Percentiles rank a stretch among this genome's conserved stretches.
phyloP scores from a whole-genome alignment of 2,888 invertebrate species.

The Crocallis elinguaria region DNA sequence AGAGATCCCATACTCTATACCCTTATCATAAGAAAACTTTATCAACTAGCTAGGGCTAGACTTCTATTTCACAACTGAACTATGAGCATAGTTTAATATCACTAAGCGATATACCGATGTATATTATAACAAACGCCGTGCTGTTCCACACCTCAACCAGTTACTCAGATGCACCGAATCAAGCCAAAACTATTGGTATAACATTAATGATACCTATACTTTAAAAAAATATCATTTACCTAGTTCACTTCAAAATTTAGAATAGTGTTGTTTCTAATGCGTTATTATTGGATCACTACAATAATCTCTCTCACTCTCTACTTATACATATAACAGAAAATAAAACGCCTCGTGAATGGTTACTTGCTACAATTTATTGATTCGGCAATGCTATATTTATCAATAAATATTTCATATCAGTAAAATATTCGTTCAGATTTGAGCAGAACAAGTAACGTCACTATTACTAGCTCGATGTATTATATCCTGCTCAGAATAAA shows the following conservation, averaged over 20 bases:
- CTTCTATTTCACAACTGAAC: conserved; percentile 78
- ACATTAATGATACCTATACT: conserved; percentile 60
- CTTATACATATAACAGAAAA: conserved; percentile 61
- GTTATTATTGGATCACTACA: conserved; percentile 56
- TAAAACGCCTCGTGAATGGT: conserved; percentile 42
- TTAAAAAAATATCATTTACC: conserved; percentile 70
- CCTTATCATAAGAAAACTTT: conserved; percentile 61
- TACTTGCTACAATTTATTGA: conserved; percentile 31
- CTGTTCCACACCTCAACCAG: conserved; percentile 49
- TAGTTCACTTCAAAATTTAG: conserved; percentile 68
- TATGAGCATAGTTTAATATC: conserved; percentile 80
- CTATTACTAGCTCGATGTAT: conserved; percentile 46
- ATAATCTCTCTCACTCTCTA: conserved; percentile 53
- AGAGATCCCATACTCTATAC: conserved; percentile 55
- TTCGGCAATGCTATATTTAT: conserved; percentile 61
- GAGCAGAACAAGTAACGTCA: conserved; percentile 37
- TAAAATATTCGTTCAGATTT: conserved; percentile 52
- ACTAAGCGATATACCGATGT: conserved; percentile 75
- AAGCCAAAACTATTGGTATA: conserved; percentile 64
- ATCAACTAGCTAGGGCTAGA: conserved; percentile 78
- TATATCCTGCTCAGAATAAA: conserved; percentile 47
- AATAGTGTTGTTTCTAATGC: conserved; percentile 63
- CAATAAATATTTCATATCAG: conserved; percentile 56
- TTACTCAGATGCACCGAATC: conserved; percentile 56
- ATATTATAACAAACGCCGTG: conserved; percentile 57